phyloP scores from a whole-genome alignment of 2,888 invertebrate species.

The Scaptomyza cyrtandrae region DNA sequence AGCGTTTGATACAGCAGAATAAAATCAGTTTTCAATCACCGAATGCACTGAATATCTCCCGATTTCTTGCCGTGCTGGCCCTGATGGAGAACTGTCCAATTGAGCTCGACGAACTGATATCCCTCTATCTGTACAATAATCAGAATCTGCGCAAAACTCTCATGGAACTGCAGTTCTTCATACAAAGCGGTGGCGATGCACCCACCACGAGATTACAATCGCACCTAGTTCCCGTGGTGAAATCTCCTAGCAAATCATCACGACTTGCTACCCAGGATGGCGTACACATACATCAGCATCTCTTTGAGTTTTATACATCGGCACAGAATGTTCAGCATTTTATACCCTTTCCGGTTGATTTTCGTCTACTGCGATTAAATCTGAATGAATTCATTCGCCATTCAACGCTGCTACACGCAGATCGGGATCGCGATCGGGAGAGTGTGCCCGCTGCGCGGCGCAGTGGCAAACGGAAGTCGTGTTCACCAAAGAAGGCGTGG shows the following conservation, averaged over 20 bases:
- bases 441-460: conserved; percentile 6
- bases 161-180: conserved; percentile 90
- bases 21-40: conserved; percentile 78
- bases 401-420: conserved; percentile 48
- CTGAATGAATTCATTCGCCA: conserved; percentile 71
- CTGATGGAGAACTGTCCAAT: conserved; percentile 89
- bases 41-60: conserved; percentile 80
- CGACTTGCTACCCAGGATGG: conserved; percentile 41
- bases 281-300: conserved; percentile 70
- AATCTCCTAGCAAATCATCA: conserved; percentile 28
- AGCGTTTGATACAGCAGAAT: conserved; percentile 86
- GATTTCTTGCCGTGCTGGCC: conserved; percentile 87
- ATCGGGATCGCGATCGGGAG: background rate
- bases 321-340: conserved; percentile 78
- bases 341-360: conserved; percentile 83
- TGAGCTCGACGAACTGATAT: conserved; percentile 87
- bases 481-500: conserved; percentile 82
- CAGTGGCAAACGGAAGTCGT: conserved; percentile 68
- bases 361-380: conserved; percentile 78
- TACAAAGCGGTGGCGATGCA: conserved; percentile 85
- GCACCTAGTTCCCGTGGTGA: background rate
- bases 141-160: conserved; percentile 90
- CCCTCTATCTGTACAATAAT: conserved; percentile 86
- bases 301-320: conserved; percentile 82
- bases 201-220: background rate